phyloP scores from a whole-genome alignment of 2,888 invertebrate species.

The Phytoseiulus persimilis region DNA sequence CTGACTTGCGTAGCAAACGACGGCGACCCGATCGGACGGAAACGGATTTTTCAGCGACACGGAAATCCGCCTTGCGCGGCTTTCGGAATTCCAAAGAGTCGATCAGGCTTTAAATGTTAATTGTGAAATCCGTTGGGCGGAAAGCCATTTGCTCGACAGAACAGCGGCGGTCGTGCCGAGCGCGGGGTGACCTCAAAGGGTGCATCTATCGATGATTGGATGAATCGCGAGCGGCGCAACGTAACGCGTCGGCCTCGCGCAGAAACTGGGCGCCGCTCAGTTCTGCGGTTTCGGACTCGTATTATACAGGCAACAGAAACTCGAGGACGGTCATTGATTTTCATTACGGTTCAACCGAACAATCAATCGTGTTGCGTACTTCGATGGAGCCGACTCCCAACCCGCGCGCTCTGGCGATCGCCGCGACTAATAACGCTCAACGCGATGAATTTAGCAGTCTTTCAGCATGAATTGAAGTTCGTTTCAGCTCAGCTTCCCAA shows the following conservation, averaged over 20 bases:
- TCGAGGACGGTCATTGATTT: neutral
- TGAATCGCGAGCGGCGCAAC: neutral
- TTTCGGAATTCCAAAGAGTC: conserved; percentile 31
- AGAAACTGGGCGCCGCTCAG: neutral
- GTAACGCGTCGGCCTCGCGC: neutral
- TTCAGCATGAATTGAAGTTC: too few species aligned
- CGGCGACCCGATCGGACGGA: neutral
- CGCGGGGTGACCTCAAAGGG: neutral
- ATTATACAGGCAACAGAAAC: neutral
- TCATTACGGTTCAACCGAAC: neutral
- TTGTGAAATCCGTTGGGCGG: conserved; percentile 34
- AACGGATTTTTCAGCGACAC: neutral
- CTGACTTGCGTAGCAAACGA: neutral
- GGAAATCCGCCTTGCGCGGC: neutral
- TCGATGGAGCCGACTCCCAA: too few species aligned
- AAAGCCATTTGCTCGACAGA: conserved; percentile 21
- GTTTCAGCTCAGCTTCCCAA: too few species aligned
- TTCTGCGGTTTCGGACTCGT: neutral
- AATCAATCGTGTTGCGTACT: neutral
- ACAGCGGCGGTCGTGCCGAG: too few species aligned
- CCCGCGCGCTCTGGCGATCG: too few species aligned
- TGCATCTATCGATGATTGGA: neutral
- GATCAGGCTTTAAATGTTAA: conserved; percentile 37
- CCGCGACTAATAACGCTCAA: too few species aligned
- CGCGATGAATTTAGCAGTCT: too few species aligned